Conservation (phyloP, 2,888 invertebrate genomes). For the Leistus spinibarbis region DNA sequence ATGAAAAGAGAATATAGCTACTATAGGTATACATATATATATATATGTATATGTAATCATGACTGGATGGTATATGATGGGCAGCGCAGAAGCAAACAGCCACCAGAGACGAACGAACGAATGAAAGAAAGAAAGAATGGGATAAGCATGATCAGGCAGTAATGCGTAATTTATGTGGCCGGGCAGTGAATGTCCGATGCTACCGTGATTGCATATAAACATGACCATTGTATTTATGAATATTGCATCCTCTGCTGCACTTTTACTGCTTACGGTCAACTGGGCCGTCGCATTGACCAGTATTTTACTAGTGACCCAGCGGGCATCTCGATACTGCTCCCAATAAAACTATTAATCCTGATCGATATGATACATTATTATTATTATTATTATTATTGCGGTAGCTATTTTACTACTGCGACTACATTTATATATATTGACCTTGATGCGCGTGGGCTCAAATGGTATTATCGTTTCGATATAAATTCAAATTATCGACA, state of each 20-base stretch:
- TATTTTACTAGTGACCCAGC: slow-evolving; percentile 45
- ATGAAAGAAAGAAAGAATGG: not conserved
- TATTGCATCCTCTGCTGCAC: not conserved
- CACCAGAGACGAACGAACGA: not conserved
- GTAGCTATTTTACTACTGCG: slow-evolving; percentile 48
- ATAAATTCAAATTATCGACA: not conserved
- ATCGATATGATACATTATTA: slow-evolving; percentile 51
- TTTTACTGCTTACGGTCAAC: not conserved
- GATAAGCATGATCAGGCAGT: slow-evolving; percentile 8
- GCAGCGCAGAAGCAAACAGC: not conserved
- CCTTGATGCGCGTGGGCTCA: slow-evolving; percentile 1
- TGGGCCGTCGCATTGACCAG: not conserved
- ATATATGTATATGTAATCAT: no score
- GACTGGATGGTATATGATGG: not conserved
- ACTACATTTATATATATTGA: not conserved
- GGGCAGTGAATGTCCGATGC: not conserved
- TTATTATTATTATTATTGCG: slow-evolving; percentile 47
- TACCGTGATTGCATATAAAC: slow-evolving; percentile 17
- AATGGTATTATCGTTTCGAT: no score
- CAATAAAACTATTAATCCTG: slow-evolving; percentile 47
- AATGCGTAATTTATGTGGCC: slow-evolving; percentile 9
- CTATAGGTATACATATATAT: no score
- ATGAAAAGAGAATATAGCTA: no score
- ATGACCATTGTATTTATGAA: slow-evolving; percentile 19
- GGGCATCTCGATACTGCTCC: slow-evolving; percentile 48